Base-by-base conservation (phyloP, 1,140 invertebrate genomes). In the Dendrolimus punctatus region DNA sequence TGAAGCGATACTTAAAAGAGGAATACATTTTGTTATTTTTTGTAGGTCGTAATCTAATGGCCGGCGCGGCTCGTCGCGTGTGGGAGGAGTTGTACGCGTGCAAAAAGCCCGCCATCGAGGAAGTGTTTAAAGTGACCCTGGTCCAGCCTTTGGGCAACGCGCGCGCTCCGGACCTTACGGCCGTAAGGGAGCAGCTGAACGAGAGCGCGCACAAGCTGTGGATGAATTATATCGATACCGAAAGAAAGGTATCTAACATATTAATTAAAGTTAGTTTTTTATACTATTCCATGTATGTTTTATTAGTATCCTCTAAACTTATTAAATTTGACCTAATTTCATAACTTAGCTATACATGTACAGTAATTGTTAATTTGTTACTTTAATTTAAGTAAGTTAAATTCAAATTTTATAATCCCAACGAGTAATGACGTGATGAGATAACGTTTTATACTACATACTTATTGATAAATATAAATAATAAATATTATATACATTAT, bases 51-150 rank as follows among this genome's bases (percentile, higher is more conserved):
- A 95, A 96, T 82, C 87, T 98, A 40, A 95, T 99, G 87, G 92
- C 94, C 4, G 93, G 93, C 8, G 97, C 97, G 8, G 97, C 98
- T 0, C 93, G 92, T 41, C 91, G 96, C 61, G 96, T 99, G 0
- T 99, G 98, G 98, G 96, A 98, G 69, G 97, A 99, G 82, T 83
- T 99, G 6, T 99, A 98, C 75, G 93, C 96, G 2, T 96, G 93
- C 68, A 99, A 99, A 76, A 99, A 99, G 86, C 96, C 96, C 0
- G 95, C 98, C 4, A 95, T 96, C 51, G 95, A 97, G 73, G 95
- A 97, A 74, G 93, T 97, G 45, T 98, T 98, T 73, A 98, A 98
- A 87, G 92, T 96, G 7, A 93, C 93, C 38, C 87, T 98, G 5
- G 90, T 91, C 6, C 68, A 89, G 42, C 92, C 95, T 8, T 78